Evolutionary conservation across 2,888 invertebrate genomes (phyloP), one percentile per base, ranked within the genome.

Genomic region (Zygaena filipendulae): DNA sequence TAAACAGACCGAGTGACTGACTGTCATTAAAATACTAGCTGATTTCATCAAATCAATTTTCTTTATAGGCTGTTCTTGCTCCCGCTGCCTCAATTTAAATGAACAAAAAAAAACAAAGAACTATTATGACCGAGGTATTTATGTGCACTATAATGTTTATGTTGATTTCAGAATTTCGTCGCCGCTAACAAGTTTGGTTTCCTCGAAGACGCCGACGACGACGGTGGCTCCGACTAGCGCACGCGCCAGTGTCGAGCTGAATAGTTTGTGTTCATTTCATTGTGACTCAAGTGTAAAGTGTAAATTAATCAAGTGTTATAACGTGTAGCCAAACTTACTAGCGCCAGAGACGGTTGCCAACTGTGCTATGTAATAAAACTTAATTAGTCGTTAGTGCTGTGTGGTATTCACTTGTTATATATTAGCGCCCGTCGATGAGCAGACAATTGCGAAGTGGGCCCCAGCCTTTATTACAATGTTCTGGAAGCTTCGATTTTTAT

Each of bases 101-200:
- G n/a, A n/a, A n/a, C n/a, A n/a, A n/a, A n/a, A n/a, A n/a, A n/a
- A n/a, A n/a, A n/a, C n/a, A n/a, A n/a, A n/a, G n/a, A n/a, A n/a
- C n/a, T n/a, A n/a, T n/a, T n/a, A n/a, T n/a, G n/a, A n/a, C n/a
- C n/a, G n/a, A n/a, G n/a, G n/a, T n/a, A n/a, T n/a, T n/a, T n/a
- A n/a, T n/a, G n/a, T n/a, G n/a, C n/a, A n/a, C n/a, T n/a, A n/a
- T 30, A 16, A 16, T 16, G 16, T 25, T 38, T 30, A 32, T 45
- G 44, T 47, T 41, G 39, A 43, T 82, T 81, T 2, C 77, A 88
- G 85, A 87, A 87, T 72, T 87, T 90, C 55, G 85, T 86, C 60
- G 87, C 85, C 55, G 85, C 87, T 55, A 91, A 91, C 64, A 89
- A 89, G 82, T 91, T 87, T 82, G 85, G 85, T 66, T 85, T 85